Conservation (phyloP, 2,113 vertebrate species). For the Cyprinodon tularosa region DNA sequence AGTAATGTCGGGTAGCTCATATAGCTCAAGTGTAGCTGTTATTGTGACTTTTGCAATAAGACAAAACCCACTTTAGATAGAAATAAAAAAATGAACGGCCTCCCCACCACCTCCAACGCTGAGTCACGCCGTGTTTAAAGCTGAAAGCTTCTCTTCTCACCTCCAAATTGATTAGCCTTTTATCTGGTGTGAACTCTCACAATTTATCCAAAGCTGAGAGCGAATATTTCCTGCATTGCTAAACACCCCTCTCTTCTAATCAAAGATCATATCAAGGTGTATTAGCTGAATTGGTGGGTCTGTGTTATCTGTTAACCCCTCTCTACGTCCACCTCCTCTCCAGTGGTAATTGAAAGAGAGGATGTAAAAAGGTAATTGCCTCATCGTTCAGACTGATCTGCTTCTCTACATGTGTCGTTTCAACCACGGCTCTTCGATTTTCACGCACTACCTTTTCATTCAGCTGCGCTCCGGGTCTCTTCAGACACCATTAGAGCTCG, state of each 20-base stretch:
- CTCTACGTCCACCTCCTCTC: conserved; percentile 17
- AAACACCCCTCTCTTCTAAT: conserved; percentile 39
- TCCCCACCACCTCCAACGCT: neutral
- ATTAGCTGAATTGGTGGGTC: conserved; percentile 57
- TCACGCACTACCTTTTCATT: conserved; percentile 30
- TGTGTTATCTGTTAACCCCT: conserved; percentile 66
- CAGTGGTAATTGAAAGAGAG: conserved; percentile 67
- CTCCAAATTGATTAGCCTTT: conserved; percentile 40
- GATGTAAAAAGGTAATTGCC: conserved; percentile 69
- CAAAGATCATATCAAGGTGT: conserved; percentile 56
- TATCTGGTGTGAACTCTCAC: conserved; percentile 41
- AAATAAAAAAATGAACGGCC: neutral
- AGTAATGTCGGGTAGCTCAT: neutral
- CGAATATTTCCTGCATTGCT: conserved; percentile 34
- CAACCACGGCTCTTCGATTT: conserved; percentile 49
- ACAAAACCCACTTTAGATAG: too few species aligned
- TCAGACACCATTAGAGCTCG: conserved; percentile 28
- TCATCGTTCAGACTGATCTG: conserved; percentile 64
- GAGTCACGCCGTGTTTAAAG: conserved; percentile 6
- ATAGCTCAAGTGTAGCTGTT: neutral
- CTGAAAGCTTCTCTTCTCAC: conserved; percentile 29
- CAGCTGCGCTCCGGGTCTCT: conserved; percentile 21
- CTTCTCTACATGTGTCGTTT: conserved; percentile 38
- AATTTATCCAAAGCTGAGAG: conserved; percentile 28
- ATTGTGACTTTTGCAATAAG: neutral